Conservation (phyloP, 2,113 vertebrate genomes). For the Mustela lutreola region DNA sequence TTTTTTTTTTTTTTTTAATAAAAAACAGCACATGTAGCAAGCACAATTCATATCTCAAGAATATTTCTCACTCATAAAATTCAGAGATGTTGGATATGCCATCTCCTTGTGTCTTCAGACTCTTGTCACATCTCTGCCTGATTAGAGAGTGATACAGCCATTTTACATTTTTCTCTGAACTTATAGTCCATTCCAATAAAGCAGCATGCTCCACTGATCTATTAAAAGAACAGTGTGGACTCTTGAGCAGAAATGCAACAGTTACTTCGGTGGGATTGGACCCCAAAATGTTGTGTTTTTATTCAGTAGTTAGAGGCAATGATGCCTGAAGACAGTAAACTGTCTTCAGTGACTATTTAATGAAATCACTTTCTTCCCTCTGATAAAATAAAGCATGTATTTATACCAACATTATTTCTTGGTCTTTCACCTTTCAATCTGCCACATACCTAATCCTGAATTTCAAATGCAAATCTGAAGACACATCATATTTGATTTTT, state of each 20-base stretch:
- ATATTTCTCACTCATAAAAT: slow-evolving; percentile 63
- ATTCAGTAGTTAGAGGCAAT: slow-evolving; percentile 60
- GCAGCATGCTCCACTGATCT: slow-evolving; percentile 30
- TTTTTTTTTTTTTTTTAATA: not conserved
- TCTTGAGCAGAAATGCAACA: slow-evolving; percentile 27
- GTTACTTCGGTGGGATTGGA: slow-evolving; percentile 65
- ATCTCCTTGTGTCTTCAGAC: slow-evolving; percentile 56
- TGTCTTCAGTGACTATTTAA: not conserved
- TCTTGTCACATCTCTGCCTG: slow-evolving; percentile 49
- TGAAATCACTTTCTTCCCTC: slow-evolving; percentile 13
- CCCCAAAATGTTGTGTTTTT: slow-evolving; percentile 74
- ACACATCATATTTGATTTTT: not conserved
- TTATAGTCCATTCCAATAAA: slow-evolving; percentile 60
- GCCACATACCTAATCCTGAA: not conserved
- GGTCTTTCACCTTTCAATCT: not conserved
- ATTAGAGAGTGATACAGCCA: slow-evolving; percentile 69
- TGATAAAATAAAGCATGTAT: slow-evolving; percentile 35
- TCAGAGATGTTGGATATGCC: slow-evolving; percentile 48
- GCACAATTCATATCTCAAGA: slow-evolving; percentile 65
- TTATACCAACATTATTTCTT: not conserved
- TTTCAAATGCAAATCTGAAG: slow-evolving; percentile 30
- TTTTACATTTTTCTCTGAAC: slow-evolving; percentile 59
- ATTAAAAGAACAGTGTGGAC: slow-evolving; percentile 57
- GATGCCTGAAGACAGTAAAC: slow-evolving; percentile 58
- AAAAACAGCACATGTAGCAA: slow-evolving; percentile 59